Evolutionary conservation across 2,113 vertebrate genomes (phyloP), one percentile per base, ranked within the genome.

Genomic region (Abramis brama): DNA sequence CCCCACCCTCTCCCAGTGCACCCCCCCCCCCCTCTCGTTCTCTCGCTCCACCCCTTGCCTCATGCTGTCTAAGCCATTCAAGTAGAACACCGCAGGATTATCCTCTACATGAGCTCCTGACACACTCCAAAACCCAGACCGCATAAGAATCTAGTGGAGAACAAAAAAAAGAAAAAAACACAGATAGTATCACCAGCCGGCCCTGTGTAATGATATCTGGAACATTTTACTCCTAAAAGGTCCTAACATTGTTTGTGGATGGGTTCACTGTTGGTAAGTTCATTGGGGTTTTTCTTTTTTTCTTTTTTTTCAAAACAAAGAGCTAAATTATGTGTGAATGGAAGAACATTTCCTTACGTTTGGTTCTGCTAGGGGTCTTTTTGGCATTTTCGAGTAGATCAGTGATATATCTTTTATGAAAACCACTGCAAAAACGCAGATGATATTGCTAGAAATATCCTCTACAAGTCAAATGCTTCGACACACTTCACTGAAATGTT

Each of bases 31-130:
- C 71, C 27, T 86, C 50, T 82, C 47, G 27, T 13, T 79, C 59
- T 85, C 87, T 87, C 45, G n/a, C 83, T 82, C 79, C 64, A 90
- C 82, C 90, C 79, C 50, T 64, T 25, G 57, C 30, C 77, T 79
- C 89, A 91, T 89, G 88, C 89, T 88, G 88, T 91, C 89, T 89
- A 93, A 94, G 92, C 93, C 85, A 92, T 92, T 94, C 91, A 94
- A 93, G 91, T 93, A 91, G 90, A 91, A 91, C 93, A 91, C 87
- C 88, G 91, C 85, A 76, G 94, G 94, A 95, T 95, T 94, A 95
- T 93, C 94, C 89, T 92, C 88, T 91, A 87, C 92, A 93, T 90
- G 86, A 39, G 70, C 91, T 91, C 87, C 74, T 39, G 89, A 82
- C 88, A 76, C 89, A 90, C 91, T 39, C 55, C 91, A 82, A 84